Conservation (phyloP, 2,797 vertebrate genomes). For the Cirrhinus molitorella region DNA sequence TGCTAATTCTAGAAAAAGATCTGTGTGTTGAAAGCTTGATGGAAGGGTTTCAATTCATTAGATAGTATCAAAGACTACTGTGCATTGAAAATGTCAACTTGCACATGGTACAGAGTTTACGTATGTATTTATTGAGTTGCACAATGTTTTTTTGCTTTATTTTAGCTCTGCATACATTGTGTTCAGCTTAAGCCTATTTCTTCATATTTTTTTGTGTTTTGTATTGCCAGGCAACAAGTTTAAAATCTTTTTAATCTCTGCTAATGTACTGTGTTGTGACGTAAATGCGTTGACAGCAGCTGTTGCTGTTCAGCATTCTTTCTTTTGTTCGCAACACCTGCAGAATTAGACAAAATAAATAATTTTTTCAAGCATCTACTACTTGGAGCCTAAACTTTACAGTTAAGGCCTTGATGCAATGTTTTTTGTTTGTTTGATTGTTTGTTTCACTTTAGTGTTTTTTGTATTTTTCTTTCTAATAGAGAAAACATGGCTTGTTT, state of each 20-base stretch:
- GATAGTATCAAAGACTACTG: background rate
- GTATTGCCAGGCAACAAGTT: conserved; percentile 33
- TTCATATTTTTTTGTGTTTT: conserved; percentile 3
- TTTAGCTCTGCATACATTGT: background rate
- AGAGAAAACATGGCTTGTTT: background rate
- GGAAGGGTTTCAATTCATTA: background rate
- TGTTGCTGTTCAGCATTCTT: conserved; percentile 29
- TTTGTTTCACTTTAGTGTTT: background rate
- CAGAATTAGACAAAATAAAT: conserved; percentile 33
- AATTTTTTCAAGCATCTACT: background rate
- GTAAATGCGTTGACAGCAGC: conserved; percentile 19
- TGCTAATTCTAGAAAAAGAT: background rate
- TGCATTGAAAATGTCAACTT: background rate
- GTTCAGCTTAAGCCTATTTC: background rate
- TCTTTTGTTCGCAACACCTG: conserved; percentile 44
- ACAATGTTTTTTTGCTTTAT: background rate
- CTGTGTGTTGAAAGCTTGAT: conserved; percentile 3
- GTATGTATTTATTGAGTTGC: background rate
- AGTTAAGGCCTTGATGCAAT: background rate
- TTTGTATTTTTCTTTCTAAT: background rate
- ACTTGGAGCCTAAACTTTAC: background rate
- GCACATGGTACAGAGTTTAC: background rate
- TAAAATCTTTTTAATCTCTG: conserved; percentile 8
- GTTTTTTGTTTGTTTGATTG: background rate
- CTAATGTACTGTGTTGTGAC: conserved; percentile 14